phyloP scores from a whole-genome alignment of 2,797 vertebrate genomes.

The Buphagus erythrorhynchus region DNA sequence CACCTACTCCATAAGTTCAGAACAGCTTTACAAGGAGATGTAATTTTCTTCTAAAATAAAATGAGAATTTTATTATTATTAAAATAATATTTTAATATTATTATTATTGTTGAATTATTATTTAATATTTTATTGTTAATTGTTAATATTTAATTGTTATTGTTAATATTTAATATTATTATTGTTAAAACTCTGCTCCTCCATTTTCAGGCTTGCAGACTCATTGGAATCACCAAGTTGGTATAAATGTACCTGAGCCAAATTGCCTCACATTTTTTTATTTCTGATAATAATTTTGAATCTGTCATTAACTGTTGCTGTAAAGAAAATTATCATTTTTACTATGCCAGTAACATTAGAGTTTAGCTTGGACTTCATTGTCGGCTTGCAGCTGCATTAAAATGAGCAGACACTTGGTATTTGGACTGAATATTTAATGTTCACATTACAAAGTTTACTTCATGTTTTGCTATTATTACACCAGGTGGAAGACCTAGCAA shows the following conservation, averaged over 20 bases:
- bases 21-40: neutral
- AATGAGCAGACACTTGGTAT: neutral
- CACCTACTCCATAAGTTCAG: neutral
- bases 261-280: neutral
- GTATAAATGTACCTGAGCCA: neutral
- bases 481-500: neutral
- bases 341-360: neutral
- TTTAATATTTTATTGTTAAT: too few relatives aligned
- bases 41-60: neutral
- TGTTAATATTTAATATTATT: too few relatives aligned
- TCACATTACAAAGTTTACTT: neutral
- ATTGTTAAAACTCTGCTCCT: neutral
- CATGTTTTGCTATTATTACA: neutral
- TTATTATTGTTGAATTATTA: too few relatives aligned
- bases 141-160: too few relatives aligned
- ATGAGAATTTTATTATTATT: neutral
- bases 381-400: neutral
- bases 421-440: neutral
- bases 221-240: neutral
- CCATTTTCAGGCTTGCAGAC: neutral
- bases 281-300: neutral
- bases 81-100: too few relatives aligned
- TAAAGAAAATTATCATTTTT: neutral
- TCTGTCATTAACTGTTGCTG: neutral
- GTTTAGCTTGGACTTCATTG: neutral